Evolutionary conservation across 1,140 invertebrate genomes (phyloP).

Genomic region (Pogonognathellus flavescens): DNA sequence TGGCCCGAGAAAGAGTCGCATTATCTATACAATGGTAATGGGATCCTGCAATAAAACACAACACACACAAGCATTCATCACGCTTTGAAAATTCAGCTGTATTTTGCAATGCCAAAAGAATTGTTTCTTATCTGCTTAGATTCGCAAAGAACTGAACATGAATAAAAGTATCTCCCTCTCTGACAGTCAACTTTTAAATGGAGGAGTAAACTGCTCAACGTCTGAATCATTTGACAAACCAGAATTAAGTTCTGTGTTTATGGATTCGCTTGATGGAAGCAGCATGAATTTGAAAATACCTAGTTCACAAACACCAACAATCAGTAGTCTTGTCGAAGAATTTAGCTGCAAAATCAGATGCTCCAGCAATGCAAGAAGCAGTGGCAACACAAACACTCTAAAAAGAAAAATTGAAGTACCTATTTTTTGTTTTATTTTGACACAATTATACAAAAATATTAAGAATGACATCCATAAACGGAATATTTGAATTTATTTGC

Average conservation of each 20-base stretch:
- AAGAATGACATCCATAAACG: not conserved
- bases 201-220: not conserved
- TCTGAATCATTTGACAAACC: not conserved
- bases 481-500: not conserved
- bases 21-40: no score
- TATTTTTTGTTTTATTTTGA: not conserved
- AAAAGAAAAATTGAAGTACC: constrained; percentile 14
- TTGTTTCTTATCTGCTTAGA: no score
- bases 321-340: constrained; percentile 4
- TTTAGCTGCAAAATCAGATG: constrained; percentile 23
- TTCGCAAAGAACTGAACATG: not conserved
- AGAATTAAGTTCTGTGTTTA: not conserved
- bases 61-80: no score
- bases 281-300: not conserved
- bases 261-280: not conserved
- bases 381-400: not conserved
- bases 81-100: no score
- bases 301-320: not conserved
- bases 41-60: no score
- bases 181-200: not conserved
- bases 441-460: not conserved
- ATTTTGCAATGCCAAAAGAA: no score
- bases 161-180: no score
- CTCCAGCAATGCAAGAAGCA: not conserved
- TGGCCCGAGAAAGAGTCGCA: no score